These are phyloP conservation scores for Tylochromis polylepis DNA, from an alignment of 2,113 vertebrate genomes.

Conservation along the genomic window DNA sequence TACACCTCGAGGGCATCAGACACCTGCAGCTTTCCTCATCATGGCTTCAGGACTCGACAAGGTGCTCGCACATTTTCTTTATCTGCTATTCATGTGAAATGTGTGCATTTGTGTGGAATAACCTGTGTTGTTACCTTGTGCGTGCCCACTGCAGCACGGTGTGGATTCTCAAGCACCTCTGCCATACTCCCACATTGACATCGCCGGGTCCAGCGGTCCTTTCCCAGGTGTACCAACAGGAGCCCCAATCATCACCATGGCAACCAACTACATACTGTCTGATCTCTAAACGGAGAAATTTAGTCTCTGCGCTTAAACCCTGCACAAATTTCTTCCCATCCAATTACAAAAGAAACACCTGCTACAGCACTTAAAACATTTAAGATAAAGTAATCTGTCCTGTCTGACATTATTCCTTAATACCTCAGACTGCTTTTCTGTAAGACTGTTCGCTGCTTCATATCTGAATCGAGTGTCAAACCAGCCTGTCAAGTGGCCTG, in stretches of 20 bases:
- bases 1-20: slow-evolving; percentile 78
- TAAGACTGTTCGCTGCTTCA: background rate
- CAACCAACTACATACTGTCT: slow-evolving; percentile 67
- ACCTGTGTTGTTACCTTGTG: background rate
- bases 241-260: slow-evolving; percentile 76
- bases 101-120: background rate
- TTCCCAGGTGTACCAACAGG: slow-evolving; percentile 80
- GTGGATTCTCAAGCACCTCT: slow-evolving; percentile 70
- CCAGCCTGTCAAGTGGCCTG: background rate
- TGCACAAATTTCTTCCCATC: background rate
- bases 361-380: background rate
- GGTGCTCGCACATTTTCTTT: slow-evolving; percentile 45
- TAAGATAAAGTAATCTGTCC: background rate
- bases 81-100: background rate
- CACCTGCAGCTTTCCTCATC: slow-evolving; percentile 79
- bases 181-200: slow-evolving; percentile 78
- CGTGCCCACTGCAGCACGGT: slow-evolving; percentile 58
- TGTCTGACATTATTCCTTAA: background rate
- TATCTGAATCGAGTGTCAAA: background rate
- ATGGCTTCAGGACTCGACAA: slow-evolving; percentile 78
- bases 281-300: slow-evolving; percentile 2
- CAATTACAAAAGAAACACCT: background rate
- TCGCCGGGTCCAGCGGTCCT: slow-evolving; percentile 78
- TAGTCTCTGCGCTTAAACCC: background rate
- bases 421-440: background rate